phyloP scores from a whole-genome alignment of 2,113 vertebrate species.

The Hypocryptadius cinnamomeus region DNA sequence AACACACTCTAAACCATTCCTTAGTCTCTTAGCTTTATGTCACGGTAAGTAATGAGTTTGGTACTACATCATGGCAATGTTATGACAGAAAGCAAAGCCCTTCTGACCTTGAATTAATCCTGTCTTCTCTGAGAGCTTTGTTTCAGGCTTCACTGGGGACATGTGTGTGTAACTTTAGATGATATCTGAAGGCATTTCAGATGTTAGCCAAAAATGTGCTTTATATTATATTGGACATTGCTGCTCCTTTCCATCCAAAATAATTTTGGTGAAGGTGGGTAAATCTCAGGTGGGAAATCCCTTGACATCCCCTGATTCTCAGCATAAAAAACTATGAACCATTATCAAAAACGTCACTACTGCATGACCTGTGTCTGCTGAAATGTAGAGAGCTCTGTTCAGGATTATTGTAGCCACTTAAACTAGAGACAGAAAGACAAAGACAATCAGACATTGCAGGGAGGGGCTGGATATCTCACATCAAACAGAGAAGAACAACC shows the following conservation, averaged over 20 bases:
- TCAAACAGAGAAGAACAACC: background rate
- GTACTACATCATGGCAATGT: constrained; percentile 64
- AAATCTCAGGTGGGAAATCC: constrained; percentile 23
- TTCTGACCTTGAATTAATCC: constrained; percentile 57
- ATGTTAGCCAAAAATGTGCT: constrained; percentile 49
- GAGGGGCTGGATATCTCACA: background rate
- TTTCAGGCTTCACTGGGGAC: constrained; percentile 52
- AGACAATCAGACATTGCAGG: background rate
- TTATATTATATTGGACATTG: constrained; percentile 13
- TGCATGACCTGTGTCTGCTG: background rate
- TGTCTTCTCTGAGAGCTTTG: constrained; percentile 52
- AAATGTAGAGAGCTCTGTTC: background rate
- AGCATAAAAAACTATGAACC: background rate
- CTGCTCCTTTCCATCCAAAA: background rate
- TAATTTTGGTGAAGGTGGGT: background rate
- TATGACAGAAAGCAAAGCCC: constrained; percentile 63
- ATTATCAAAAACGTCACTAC: background rate
- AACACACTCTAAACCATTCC: constrained; percentile 44
- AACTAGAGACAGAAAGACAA: background rate
- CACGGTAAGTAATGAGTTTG: constrained; percentile 58
- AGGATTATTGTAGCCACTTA: background rate
- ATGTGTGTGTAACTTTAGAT: constrained; percentile 42
- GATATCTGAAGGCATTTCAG: constrained; percentile 56
- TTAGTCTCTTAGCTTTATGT: constrained; percentile 51
- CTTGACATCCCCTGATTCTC: background rate